These are phyloP conservation scores for Taenaris catops DNA, from an alignment of 2,888 invertebrate species.

Conservation along the genomic window DNA sequence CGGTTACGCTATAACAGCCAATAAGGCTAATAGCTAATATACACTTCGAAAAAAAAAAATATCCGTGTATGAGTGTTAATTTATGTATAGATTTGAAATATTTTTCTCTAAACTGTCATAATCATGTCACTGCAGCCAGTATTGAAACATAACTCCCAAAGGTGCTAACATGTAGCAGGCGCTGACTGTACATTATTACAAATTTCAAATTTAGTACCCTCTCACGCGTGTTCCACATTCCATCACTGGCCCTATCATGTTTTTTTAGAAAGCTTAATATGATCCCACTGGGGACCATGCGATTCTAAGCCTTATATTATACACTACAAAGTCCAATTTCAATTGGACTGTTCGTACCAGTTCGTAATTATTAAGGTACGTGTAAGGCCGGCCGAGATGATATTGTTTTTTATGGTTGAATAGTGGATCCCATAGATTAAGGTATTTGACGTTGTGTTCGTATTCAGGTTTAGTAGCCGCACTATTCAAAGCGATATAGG, in stretches of 20 bases:
- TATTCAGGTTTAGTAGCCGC: constrained; percentile 22
- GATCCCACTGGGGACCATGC: too few species aligned
- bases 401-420: constrained; percentile 73
- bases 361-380: constrained; percentile 67
- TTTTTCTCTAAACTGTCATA: too few species aligned
- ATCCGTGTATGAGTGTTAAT: too few species aligned
- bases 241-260: constrained; percentile 60
- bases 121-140: too few species aligned
- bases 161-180: constrained; percentile 19
- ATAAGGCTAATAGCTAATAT: too few species aligned
- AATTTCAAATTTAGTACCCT: constrained; percentile 37
- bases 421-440: constrained; percentile 65
- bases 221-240: constrained; percentile 64
- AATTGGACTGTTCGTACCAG: constrained; percentile 28
- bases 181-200: constrained; percentile 29
- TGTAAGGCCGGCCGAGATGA: constrained; percentile 57
- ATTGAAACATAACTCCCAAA: constrained; percentile 13
- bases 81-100: too few species aligned
- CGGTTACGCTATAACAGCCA: too few species aligned
- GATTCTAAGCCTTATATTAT: too few species aligned
- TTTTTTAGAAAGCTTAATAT: constrained; percentile 72
- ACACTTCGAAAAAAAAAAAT: too few species aligned
- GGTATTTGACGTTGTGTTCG: constrained; percentile 40
- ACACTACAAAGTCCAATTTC: constrained; percentile 29
- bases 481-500: constrained; percentile 15